Evolutionary conservation across 2,888 invertebrate species (phyloP).

Genomic region (Mythimna ferrago): DNA sequence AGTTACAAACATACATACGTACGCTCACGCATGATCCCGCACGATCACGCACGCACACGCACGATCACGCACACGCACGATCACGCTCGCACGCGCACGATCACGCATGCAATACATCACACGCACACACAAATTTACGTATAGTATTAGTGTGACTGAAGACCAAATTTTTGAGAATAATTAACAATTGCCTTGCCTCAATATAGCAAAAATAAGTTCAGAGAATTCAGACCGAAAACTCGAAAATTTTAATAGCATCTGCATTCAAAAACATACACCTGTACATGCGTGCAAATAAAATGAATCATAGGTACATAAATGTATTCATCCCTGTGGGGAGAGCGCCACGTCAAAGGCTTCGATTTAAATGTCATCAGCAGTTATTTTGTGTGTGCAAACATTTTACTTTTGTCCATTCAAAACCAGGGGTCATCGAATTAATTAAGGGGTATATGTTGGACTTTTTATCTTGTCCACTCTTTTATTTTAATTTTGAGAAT

Average conservation of each 20-base stretch:
- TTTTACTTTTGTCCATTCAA: slow-evolving; percentile 27
- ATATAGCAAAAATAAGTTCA: neutral
- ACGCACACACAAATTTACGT: too few relatives aligned
- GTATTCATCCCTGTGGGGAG: slow-evolving; percentile 28
- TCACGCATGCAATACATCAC: too few relatives aligned
- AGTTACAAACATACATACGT: too few relatives aligned
- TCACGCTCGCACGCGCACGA: too few relatives aligned
- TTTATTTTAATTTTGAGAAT: slow-evolving; percentile 10
- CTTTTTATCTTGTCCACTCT: slow-evolving; percentile 4
- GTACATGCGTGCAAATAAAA: neutral
- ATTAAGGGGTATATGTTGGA: slow-evolving; percentile 11
- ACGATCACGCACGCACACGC: too few relatives aligned
- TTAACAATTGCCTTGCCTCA: neutral
- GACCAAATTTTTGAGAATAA: neutral
- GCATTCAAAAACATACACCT: slow-evolving; percentile 5
- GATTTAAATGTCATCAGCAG: slow-evolving; percentile 62
- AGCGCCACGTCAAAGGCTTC: slow-evolving; percentile 62
- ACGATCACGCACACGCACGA: too few relatives aligned
- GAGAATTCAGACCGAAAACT: slow-evolving; percentile 3
- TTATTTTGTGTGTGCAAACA: slow-evolving; percentile 36
- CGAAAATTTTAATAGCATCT: slow-evolving; percentile 6
- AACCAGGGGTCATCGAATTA: slow-evolving; percentile 24
- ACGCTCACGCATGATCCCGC: too few relatives aligned
- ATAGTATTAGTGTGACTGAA: too few relatives aligned
- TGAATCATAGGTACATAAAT: slow-evolving; percentile 20